A percentile compares a stretch with the other conserved stretches of the same genome.
These are phyloP conservation scores for Phytoseiulus persimilis DNA, from an alignment of 2,888 invertebrate species.

Conservation along the genomic window DNA sequence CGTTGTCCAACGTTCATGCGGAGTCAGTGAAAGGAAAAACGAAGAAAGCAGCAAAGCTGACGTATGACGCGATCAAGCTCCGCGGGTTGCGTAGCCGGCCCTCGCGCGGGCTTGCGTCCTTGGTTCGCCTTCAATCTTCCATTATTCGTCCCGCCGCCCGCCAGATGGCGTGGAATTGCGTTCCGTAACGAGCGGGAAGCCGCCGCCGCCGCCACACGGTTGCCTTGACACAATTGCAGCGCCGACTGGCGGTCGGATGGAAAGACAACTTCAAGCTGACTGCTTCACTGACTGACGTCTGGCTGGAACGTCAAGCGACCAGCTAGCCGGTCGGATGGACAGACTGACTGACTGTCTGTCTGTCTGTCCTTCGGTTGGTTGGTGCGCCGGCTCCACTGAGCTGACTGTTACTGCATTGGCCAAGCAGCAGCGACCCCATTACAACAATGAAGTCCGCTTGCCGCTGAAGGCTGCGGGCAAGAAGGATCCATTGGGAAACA, in stretches of 20 bases:
- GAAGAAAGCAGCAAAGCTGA: neutral
- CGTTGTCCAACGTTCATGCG: neutral
- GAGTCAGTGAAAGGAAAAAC: neutral
- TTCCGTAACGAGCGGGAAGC: neutral
- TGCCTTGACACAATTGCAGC: conserved; percentile 5
- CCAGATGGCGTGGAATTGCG: neutral
- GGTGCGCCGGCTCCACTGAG: neutral
- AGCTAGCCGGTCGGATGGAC: neutral
- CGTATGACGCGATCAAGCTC: neutral
- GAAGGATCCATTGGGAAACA: neutral
- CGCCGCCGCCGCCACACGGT: neutral
- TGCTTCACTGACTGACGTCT: conserved; percentile 5
- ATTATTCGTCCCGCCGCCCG: neutral
- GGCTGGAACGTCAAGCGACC: neutral
- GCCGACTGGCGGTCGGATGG: conserved; percentile 5
- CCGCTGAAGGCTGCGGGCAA: conserved; percentile 24
- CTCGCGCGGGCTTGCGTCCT: neutral
- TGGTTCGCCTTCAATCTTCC: neutral
- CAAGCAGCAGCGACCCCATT: conserved; percentile 32
- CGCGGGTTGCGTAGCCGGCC: neutral
- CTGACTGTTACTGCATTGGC: conserved; percentile 33
- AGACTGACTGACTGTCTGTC: neutral
- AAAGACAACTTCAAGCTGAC: neutral
- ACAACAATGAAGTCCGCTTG: conserved; percentile 33
- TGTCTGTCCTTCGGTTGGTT: neutral